Evolutionary conservation across 2,797 vertebrate genomes (phyloP).

Genomic region (Paratrypauchen microcephalus): DNA sequence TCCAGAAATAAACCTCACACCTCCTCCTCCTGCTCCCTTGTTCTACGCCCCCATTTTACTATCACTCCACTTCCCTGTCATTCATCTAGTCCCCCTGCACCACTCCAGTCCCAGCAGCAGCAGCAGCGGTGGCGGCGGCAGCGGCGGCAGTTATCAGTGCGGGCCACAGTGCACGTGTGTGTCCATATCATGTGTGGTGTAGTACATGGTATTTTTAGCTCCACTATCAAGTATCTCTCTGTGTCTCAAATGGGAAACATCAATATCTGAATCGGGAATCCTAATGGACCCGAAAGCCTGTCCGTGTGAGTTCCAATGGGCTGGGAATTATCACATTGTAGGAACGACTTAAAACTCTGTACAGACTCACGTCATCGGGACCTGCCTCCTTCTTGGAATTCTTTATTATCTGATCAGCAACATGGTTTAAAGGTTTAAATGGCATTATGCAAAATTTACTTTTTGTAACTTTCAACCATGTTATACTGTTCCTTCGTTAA

Average conservation of each 20-base stretch:
- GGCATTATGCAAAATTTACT: too few species aligned
- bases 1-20: conserved; percentile 50
- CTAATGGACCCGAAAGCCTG: conserved; percentile 32
- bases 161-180: not conserved
- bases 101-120: conserved; percentile 14
- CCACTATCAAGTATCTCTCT: conserved; percentile 57
- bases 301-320: conserved; percentile 13
- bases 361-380: too few species aligned
- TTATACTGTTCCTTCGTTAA: too few species aligned
- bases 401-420: too few species aligned
- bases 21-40: conserved; percentile 16
- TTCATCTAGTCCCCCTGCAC: conserved; percentile 6
- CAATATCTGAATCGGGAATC: conserved; percentile 55
- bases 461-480: too few species aligned
- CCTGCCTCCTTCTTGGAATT: too few species aligned
- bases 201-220: conserved; percentile 59
- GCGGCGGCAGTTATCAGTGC: conserved; percentile 20
- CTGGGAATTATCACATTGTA: too few species aligned
- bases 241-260: conserved; percentile 53
- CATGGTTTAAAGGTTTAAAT: too few species aligned
- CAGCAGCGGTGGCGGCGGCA: not conserved
- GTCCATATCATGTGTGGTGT: conserved; percentile 7
- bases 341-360: too few species aligned
- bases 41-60: conserved; percentile 34
- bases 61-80: conserved; percentile 21